Conservation (phyloP, 1,140 invertebrate genomes). For the Camponotus vicinus region DNA sequence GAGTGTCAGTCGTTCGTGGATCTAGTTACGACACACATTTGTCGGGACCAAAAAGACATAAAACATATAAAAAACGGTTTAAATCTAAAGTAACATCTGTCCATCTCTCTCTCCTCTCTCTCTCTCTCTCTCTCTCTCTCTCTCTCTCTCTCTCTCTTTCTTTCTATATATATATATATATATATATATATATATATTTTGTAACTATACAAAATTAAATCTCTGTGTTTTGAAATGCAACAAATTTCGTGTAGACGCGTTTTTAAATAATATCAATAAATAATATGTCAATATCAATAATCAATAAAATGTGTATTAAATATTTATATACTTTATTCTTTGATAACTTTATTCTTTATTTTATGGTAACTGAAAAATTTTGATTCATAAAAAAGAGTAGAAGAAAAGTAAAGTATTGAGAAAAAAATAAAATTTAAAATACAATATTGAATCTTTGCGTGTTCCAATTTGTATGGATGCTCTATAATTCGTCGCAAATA, state of each 20-base stretch:
- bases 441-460: not conserved
- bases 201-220: not conserved
- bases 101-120: not conserved
- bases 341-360: not conserved
- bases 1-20: slow-evolving; percentile 43
- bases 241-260: not conserved
- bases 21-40: slow-evolving; percentile 35
- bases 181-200: not conserved
- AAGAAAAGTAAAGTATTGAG: not conserved
- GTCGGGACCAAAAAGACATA: not conserved
- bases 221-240: not conserved
- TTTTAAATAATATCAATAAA: too few relatives aligned
- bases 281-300: too few relatives aligned
- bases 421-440: not conserved
- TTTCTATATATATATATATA: too few relatives aligned
- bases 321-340: not conserved
- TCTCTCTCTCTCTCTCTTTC: too few relatives aligned
- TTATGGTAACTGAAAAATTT: not conserved
- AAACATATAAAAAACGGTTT: slow-evolving; percentile 25
- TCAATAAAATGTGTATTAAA: not conserved
- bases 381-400: not conserved
- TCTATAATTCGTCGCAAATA: not conserved
- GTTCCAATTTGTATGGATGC: not conserved
- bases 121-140: too few relatives aligned
- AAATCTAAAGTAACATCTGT: slow-evolving; percentile 22